phyloP scores from a whole-genome alignment of 2,113 vertebrate species.

The Psilopogon haemacephalus region DNA sequence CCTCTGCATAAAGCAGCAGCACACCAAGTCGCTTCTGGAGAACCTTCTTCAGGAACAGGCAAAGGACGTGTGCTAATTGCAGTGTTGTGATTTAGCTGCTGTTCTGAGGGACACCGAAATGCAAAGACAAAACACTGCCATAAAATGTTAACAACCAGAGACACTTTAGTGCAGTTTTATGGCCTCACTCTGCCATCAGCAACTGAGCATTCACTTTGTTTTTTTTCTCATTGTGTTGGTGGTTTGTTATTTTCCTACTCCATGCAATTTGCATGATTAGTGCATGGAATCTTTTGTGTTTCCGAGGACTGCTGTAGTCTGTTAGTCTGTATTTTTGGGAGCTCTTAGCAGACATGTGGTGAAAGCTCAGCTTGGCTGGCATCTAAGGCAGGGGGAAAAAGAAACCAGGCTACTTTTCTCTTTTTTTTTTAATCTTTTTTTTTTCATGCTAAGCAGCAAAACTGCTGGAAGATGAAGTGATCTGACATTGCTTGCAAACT shows the following conservation, averaged over 20 bases:
- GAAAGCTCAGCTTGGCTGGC: neutral
- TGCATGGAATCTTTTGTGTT: neutral
- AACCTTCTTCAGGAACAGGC: neutral
- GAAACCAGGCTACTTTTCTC: neutral
- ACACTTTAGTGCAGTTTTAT: neutral
- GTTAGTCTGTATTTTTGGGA: neutral
- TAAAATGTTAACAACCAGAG: slow-evolving; percentile 45
- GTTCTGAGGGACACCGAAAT: slow-evolving; percentile 16
- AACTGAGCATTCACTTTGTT: neutral
- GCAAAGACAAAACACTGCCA: slow-evolving; percentile 23
- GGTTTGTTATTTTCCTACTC: neutral
- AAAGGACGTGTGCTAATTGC: neutral
- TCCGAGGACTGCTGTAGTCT: neutral
- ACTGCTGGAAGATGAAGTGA: neutral
- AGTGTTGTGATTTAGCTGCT: neutral
- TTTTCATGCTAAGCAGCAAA: neutral
- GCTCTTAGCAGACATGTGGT: neutral
- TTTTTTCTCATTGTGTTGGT: neutral
- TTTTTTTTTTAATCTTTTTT: slow-evolving; percentile 23
- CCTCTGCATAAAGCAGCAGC: neutral
- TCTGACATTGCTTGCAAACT: neutral
- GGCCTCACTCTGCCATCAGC: neutral
- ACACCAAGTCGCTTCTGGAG: rapidly evolving
- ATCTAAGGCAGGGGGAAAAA: neutral
- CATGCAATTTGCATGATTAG: slow-evolving; percentile 34